phyloP scores from a whole-genome alignment of 2,113 vertebrate species.

The Phyllostomus hastatus region DNA sequence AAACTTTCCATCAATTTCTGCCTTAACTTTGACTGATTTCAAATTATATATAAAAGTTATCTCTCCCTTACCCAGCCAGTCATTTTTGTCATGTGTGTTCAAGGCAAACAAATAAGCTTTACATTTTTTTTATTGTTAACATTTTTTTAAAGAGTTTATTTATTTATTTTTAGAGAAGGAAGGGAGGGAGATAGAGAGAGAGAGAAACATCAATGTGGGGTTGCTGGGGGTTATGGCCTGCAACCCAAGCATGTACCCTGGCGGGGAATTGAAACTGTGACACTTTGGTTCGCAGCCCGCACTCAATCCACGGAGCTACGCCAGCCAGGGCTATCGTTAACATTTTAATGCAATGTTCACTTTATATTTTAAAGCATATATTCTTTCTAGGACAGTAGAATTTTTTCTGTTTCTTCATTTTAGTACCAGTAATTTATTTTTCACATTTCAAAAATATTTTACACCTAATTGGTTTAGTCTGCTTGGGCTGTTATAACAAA shows the following conservation, averaged over 20 bases:
- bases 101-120: not conserved
- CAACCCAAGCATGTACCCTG: no score
- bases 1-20: not conserved
- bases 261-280: no score
- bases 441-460: conserved; percentile 11
- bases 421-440: not conserved
- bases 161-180: no score
- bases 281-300: no score
- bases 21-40: not conserved
- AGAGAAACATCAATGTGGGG: no score
- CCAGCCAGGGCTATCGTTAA: no score
- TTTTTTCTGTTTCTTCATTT: not conserved
- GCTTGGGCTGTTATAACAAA: not conserved
- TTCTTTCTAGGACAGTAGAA: not conserved
- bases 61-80: not conserved
- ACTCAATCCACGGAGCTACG: no score
- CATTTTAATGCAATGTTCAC: not conserved
- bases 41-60: not conserved
- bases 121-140: not conserved
- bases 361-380: not conserved
- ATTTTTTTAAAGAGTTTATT: no score
- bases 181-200: no score
- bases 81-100: not conserved
- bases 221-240: no score
- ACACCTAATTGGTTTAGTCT: not conserved